phyloP scores from a whole-genome alignment of 2,113 vertebrate species.

The Fregetta grallaria region DNA sequence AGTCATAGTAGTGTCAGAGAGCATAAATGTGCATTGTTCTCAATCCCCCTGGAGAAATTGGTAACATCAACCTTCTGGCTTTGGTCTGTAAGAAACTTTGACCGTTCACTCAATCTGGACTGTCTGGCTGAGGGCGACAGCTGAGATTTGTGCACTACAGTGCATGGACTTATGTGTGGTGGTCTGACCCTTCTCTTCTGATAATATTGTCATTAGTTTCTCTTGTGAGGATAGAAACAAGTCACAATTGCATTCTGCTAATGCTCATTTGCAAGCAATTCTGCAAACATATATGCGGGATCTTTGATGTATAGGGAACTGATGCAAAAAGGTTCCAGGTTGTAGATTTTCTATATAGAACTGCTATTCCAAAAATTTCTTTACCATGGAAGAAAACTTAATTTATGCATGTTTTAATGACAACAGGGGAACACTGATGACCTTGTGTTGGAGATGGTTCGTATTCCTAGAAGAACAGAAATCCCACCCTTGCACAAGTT shows the following conservation, averaged over 20 bases:
- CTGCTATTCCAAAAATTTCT: neutral
- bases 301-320: neutral
- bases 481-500: neutral
- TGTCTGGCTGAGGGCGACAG: neutral
- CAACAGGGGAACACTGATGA: neutral
- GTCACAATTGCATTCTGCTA: neutral
- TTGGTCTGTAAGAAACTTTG: neutral
- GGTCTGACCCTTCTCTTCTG: neutral
- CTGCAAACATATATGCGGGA: neutral
- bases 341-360: neutral
- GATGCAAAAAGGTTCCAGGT: neutral
- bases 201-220: neutral
- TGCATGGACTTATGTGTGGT: rapidly evolving
- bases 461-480: neutral
- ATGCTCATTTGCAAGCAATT: neutral
- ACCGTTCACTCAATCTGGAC: neutral
- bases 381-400: neutral
- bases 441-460: neutral
- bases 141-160: neutral
- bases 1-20: neutral
- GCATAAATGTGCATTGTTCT: neutral
- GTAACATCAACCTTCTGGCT: neutral
- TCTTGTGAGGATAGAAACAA: neutral
- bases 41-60: neutral
- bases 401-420: neutral